These are phyloP conservation scores for Anguilla marmorata DNA, from an alignment of 2,797 vertebrate genomes.

Conservation along the genomic window DNA sequence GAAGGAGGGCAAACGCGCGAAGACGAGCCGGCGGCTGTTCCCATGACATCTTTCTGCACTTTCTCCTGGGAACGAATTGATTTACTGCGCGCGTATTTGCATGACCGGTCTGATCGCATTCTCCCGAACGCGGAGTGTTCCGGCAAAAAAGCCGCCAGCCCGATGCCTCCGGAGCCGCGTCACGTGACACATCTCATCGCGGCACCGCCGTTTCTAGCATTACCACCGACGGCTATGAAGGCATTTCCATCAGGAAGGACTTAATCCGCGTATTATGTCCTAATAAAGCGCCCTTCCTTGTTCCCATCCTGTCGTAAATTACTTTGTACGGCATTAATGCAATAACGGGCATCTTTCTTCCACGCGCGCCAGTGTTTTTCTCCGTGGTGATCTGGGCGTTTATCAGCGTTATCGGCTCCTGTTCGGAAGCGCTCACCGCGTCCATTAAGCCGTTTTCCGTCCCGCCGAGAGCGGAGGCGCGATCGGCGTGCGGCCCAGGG, in stretches of 20 bases:
- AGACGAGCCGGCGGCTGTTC: neutral
- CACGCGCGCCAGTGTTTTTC: neutral
- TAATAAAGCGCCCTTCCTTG: slow-evolving; percentile 54
- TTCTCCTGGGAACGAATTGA: slow-evolving; percentile 57
- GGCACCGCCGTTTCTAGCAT: neutral
- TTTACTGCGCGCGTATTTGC: slow-evolving; percentile 74
- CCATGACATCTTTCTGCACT: slow-evolving; percentile 44
- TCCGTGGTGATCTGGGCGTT: slow-evolving; percentile 71
- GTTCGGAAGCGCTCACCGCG: slow-evolving; percentile 45
- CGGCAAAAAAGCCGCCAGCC: slow-evolving; percentile 65
- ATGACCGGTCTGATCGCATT: slow-evolving; percentile 76
- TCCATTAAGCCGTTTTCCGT: slow-evolving; percentile 75
- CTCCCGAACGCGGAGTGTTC: slow-evolving; percentile 51
- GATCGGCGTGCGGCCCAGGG: slow-evolving; percentile 71
- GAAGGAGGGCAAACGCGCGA: neutral
- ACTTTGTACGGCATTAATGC: slow-evolving; percentile 68
- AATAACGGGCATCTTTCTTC: slow-evolving; percentile 62
- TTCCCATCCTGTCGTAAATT: slow-evolving; percentile 66
- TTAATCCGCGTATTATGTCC: slow-evolving; percentile 45
- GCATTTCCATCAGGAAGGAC: slow-evolving; percentile 24
- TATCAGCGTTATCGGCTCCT: slow-evolving; percentile 73
- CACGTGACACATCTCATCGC: slow-evolving; percentile 1
- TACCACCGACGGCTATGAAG: neutral
- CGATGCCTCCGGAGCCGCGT: slow-evolving; percentile 62
- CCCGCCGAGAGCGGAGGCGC: slow-evolving; percentile 70